Evolutionary conservation across 92 coral and sea anemone species (phyloP).

Genomic region (Zoanthus solanderi): DNA sequence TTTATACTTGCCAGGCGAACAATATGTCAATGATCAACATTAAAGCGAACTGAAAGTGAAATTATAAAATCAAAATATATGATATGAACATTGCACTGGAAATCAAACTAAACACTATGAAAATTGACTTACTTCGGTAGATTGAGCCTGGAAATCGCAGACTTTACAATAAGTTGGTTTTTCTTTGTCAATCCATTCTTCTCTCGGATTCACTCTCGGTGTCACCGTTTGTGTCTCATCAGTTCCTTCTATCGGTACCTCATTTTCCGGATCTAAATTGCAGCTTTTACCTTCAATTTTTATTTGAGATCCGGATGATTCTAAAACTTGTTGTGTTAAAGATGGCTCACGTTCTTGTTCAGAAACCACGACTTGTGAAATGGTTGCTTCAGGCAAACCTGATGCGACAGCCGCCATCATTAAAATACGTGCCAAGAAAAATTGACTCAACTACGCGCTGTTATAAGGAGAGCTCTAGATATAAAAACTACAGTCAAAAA

Average conservation of each 20-base stretch:
- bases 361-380: background rate
- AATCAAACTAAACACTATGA: background rate
- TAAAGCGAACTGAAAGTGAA: too few relatives aligned
- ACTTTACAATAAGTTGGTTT: constrained; percentile 83
- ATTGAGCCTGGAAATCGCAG: constrained; percentile 80
- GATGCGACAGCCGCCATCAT: background rate
- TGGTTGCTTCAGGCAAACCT: background rate
- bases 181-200: constrained; percentile 79
- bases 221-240: constrained; percentile 14
- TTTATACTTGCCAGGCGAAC: too few relatives aligned
- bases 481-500: background rate
- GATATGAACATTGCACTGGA: too few relatives aligned
- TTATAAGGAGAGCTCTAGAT: background rate
- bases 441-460: background rate
- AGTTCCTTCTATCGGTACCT: constrained; percentile 10
- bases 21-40: too few relatives aligned
- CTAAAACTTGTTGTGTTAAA: constrained; percentile 54
- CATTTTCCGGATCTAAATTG: background rate
- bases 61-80: too few relatives aligned
- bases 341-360: background rate
- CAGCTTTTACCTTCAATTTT: background rate
- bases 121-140: constrained; percentile 66
- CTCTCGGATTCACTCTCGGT: constrained; percentile 64
- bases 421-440: background rate
- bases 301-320: constrained; percentile 33